Percentiles rank a stretch among this genome's conserved stretches.
phyloP scores from a whole-genome alignment of 2,888 invertebrate species.

The Plagodis dolabraria region DNA sequence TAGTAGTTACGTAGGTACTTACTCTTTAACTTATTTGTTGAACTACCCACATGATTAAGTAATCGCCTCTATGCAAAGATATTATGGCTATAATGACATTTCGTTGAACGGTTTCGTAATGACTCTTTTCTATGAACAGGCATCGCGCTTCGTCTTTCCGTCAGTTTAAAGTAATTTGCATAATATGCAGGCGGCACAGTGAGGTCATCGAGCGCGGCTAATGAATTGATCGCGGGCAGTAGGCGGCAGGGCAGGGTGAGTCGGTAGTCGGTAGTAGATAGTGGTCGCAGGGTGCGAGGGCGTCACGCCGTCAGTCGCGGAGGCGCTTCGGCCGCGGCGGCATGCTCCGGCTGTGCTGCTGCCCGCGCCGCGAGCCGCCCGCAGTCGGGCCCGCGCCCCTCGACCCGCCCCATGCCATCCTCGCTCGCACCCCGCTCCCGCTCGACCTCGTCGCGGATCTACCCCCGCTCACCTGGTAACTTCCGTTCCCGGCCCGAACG shows the following conservation, averaged over 20 bases:
- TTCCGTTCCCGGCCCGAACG: conserved; percentile 34
- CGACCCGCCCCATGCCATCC: conserved; percentile 39
- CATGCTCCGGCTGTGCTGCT: conserved; percentile 71
- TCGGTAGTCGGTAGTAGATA: conserved; percentile 29
- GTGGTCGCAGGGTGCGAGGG: conserved; percentile 49
- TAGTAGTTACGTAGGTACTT: not conserved
- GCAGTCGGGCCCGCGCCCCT: conserved; percentile 54
- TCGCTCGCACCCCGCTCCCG: conserved; percentile 43
- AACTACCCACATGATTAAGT: not conserved
- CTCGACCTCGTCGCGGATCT: conserved; percentile 77
- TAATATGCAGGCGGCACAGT: conserved; percentile 65
- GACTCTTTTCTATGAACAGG: conserved; percentile 4
- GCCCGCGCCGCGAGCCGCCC: conserved; percentile 51
- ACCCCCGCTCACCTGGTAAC: conserved; percentile 73
- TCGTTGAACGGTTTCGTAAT: not conserved
- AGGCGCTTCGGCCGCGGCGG: conserved; percentile 72
- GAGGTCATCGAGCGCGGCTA: conserved; percentile 67
- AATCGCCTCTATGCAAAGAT: not conserved
- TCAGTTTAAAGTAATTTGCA: conserved; percentile 53
- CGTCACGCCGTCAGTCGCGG: conserved; percentile 70
- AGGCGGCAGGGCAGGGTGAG: conserved; percentile 32
- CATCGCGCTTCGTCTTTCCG: not conserved
- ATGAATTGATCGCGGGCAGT: conserved; percentile 53
- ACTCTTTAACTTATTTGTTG: not conserved
- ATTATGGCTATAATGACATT: not conserved